Evolutionary conservation across 2,113 vertebrate species (phyloP).

Genomic region (Pica pica): DNA sequence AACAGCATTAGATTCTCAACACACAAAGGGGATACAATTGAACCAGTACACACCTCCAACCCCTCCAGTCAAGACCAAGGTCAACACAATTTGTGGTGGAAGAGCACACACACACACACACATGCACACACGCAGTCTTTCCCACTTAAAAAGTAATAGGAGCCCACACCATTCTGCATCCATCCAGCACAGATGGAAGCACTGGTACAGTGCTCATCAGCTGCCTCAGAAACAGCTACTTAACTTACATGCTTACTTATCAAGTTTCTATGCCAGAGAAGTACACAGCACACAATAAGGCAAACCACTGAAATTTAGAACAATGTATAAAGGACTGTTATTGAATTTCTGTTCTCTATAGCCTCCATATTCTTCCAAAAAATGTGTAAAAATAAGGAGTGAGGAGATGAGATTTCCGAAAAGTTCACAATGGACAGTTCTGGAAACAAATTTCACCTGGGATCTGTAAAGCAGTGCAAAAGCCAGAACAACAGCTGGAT

Average conservation of each 20-base stretch:
- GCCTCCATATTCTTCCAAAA: slow-evolving; percentile 5
- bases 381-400: not conserved
- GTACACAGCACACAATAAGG: slow-evolving; percentile 28
- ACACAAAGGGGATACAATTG: not conserved
- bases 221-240: not conserved
- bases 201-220: not conserved
- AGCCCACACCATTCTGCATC: not conserved
- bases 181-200: not conserved
- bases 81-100: not conserved
- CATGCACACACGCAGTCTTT: not conserved
- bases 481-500: not conserved
- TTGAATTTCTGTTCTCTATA: slow-evolving; percentile 32
- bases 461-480: not conserved
- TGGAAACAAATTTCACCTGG: not conserved
- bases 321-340: not conserved
- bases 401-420: not conserved
- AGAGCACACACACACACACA: not conserved
- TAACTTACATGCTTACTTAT: not conserved
- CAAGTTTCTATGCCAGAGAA: not conserved
- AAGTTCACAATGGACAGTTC: not conserved
- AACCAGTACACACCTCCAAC: not conserved
- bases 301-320: slow-evolving; percentile 26
- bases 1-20: not conserved
- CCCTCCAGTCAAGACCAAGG: not conserved
- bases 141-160: not conserved